Evolutionary conservation across 2,797 vertebrate genomes (phyloP).

Genomic region (Channa striata): DNA sequence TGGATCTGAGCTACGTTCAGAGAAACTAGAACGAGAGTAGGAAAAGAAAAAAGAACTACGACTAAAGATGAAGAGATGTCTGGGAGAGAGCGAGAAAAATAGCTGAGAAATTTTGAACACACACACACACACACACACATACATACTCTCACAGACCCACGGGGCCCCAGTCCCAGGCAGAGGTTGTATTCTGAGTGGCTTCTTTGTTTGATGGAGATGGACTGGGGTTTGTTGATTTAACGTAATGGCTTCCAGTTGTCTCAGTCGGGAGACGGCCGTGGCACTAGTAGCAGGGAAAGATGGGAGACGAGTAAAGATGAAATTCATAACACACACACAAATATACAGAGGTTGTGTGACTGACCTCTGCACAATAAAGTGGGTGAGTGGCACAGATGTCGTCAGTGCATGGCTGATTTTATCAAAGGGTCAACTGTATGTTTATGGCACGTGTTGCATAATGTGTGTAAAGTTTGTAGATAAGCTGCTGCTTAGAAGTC

Average conservation of each 20-base stretch:
- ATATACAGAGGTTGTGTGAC: slow-evolving; percentile 15
- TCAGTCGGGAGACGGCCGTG: slow-evolving; percentile 35
- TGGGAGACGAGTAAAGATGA: slow-evolving; percentile 6
- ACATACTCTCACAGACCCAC: not conserved
- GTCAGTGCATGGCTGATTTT: slow-evolving; percentile 29
- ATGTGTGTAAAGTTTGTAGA: slow-evolving; percentile 38
- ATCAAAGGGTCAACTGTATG: slow-evolving; percentile 61
- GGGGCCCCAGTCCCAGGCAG: slow-evolving; percentile 10
- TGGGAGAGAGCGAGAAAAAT: slow-evolving; percentile 31
- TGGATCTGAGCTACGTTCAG: slow-evolving; percentile 26
- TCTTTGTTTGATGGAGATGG: slow-evolving; percentile 56
- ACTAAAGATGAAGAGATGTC: slow-evolving; percentile 38
- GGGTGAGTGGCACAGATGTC: slow-evolving; percentile 37
- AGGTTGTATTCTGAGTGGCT: slow-evolving; percentile 60
- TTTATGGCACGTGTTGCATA: slow-evolving; percentile 57
- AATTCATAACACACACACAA: slow-evolving; percentile 18
- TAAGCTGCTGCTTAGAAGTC: slow-evolving; percentile 13
- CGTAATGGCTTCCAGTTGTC: slow-evolving; percentile 66
- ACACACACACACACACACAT: slow-evolving; percentile 5
- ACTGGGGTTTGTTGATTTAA: slow-evolving; percentile 68
- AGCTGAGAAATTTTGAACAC: slow-evolving; percentile 39
- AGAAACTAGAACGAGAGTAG: slow-evolving; percentile 3
- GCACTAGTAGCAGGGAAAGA: slow-evolving; percentile 35
- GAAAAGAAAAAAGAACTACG: slow-evolving; percentile 1
- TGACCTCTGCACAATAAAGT: not conserved